Evolutionary conservation across 1,140 invertebrate genomes (phyloP), one percentile per base, ranked within the genome.

Genomic region (Drosophila saltans): DNA sequence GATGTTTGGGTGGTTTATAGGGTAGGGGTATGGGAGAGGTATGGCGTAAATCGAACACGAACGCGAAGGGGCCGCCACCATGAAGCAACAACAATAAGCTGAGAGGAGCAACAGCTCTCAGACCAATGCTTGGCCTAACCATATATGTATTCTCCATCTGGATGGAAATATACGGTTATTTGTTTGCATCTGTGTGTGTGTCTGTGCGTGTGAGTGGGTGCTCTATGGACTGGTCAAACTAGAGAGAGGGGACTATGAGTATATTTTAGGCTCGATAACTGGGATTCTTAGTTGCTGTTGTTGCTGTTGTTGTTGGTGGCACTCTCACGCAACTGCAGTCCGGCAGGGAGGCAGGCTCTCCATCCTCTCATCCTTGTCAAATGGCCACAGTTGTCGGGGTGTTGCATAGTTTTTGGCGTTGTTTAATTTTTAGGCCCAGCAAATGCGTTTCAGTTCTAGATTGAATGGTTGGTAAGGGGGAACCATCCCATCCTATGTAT

Each of bases 391-490:
- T 68, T 66, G 65, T 1, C 33, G 6, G 33, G 55, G 65, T 66
- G 84, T 80, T 80, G 80, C 85, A 89, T 89, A 84, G 81, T 84
- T 89, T 89, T 90, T 64, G 85, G 84, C 81, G 71, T 61, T 84
- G 84, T 90, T 88, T 84, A 81, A 88, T 80, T 80, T 83, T 88
- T 89, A 88, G 84, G 84, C 80, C 80, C 84, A 84, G 84, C 84
- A 80, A 83, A 81, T 89, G 85, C 85, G 84, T 84, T 83, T 79
- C 77, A 57, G 59, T 21, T 74, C 78, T 78, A 75, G 80, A 86
- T 81, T 82, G 79, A 73, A 71, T 26, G 43, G 58, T 45, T 16
- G 26, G 75, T 3, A 67, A 67, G 16, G 16, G 58, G 36, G 3
- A 4, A 36, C 2, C 33, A 2, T 16, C 5, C 10, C 39, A 9